Evolutionary conservation across 2,113 vertebrate species (phyloP).

Genomic region (Chaetodon auriga): DNA sequence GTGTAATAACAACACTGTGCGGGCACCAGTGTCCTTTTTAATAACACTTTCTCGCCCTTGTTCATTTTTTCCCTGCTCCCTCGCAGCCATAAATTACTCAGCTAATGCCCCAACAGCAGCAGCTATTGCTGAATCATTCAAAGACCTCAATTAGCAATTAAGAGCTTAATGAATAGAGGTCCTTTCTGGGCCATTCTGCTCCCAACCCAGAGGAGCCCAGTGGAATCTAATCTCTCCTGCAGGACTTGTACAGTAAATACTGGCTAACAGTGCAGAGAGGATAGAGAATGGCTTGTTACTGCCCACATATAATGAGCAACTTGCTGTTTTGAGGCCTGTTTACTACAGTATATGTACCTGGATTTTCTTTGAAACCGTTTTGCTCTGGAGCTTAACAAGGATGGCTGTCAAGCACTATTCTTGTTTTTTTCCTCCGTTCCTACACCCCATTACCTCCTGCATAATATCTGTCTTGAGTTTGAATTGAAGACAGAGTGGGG

Average conservation of each 20-base stretch:
- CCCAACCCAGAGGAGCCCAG: constrained; percentile 59
- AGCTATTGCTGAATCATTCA: constrained; percentile 80
- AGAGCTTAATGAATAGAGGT: constrained; percentile 80
- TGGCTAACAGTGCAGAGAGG: constrained; percentile 40
- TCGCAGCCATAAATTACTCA: constrained; percentile 75
- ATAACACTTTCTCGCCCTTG: constrained; percentile 49
- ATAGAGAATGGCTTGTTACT: constrained; percentile 39
- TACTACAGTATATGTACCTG: constrained; percentile 23
- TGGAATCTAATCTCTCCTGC: constrained; percentile 71
- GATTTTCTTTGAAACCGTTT: constrained; percentile 32
- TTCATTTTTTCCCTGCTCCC: constrained; percentile 58
- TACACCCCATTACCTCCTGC: constrained; percentile 57
- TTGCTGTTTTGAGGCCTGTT: constrained; percentile 43
- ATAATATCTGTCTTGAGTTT: constrained; percentile 65
- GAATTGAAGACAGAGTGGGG: constrained; percentile 50
- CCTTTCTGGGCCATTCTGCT: constrained; percentile 60
- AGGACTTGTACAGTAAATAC: constrained; percentile 72
- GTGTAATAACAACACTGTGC: constrained; percentile 29
- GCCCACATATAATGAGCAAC: constrained; percentile 46
- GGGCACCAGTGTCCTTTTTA: constrained; percentile 54
- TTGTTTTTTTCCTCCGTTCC: constrained; percentile 36
- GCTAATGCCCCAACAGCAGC: constrained; percentile 75
- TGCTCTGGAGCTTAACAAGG: constrained; percentile 52
- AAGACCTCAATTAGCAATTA: constrained; percentile 83
- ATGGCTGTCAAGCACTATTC: constrained; percentile 52